Evolutionary conservation across 2,113 vertebrate species (phyloP), one percentile per base, ranked within the genome.

Genomic region (Hippotragus niger): DNA sequence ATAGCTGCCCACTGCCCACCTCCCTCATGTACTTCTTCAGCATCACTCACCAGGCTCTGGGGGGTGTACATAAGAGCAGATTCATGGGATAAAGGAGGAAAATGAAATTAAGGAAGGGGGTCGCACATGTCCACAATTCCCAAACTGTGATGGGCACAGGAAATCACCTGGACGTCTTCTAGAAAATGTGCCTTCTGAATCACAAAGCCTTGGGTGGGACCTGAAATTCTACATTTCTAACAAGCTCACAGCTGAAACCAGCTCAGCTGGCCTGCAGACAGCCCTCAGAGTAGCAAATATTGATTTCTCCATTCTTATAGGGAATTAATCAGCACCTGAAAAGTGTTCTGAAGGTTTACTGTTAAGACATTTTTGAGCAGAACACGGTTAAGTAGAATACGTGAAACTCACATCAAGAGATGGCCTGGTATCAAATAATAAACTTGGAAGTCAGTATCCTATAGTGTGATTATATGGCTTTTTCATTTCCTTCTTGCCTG

Each of bases 1-100:
- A 0, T 0, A 25, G 7, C 25, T 47, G 36, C 47, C 57, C 82
- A 14, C 1, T 2, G 5, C 21, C 17, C 4, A 6, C 12, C 0
- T 17, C 2, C 2, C 19, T 86, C 45, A 2, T 25, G 43, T 9
- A 11, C 17, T n/a, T 12, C 82, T 40, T 88, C 36, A 25, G 52
- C 13, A 0, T 17, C 16, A 71, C 21, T 76, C 9, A 2, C 23
- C 57, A 19, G 83, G 13, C 25, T 4, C 2, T 5, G 23, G 1
- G 40, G n/a, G 23, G 3, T 82, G 31, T 29, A 47, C 16, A 3
- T 29, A n/a, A 55, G 6, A 33, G 36, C 4, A 53, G 25, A 23
- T 55, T 36, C 27, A 15, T 14, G 16, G 1, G 15, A 58, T 45
- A 47, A 55, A 62, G 21, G 4, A n/a, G 12, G 53, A 25, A 14